Conservation (phyloP, 2,888 invertebrate species). For the Eremobia ochroleuca region DNA sequence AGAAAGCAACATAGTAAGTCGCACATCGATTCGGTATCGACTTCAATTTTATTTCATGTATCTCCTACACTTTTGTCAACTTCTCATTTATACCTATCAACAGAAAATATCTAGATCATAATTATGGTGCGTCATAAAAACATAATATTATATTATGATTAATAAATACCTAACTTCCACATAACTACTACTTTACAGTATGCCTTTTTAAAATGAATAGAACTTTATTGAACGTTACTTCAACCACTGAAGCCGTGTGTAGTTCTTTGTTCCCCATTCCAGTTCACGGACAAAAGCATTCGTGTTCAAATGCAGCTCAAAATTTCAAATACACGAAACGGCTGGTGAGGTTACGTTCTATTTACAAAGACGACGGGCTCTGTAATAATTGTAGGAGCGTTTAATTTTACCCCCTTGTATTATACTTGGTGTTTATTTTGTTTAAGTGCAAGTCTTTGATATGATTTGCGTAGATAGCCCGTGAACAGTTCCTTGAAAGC, state of each 20-base stretch:
- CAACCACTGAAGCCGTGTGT: constrained; percentile 51
- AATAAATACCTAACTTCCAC: too few relatives aligned
- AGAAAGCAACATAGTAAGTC: constrained; percentile 2
- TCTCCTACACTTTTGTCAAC: background rate
- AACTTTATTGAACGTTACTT: constrained; percentile 61
- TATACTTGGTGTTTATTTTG: constrained; percentile 53
- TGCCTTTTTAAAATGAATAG: constrained; percentile 39
- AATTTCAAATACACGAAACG: constrained; percentile 74
- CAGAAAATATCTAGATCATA: background rate
- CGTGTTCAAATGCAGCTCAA: constrained; percentile 77
- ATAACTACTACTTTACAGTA: background rate
- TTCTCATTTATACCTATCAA: background rate
- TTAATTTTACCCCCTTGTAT: constrained; percentile 49
- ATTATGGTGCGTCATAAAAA: background rate
- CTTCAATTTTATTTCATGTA: background rate
- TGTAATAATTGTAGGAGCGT: constrained; percentile 46
- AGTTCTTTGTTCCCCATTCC: constrained; percentile 71
- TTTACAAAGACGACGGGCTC: constrained; percentile 52
- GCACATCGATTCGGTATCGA: background rate
- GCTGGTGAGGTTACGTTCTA: constrained; percentile 74
- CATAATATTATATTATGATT: background rate
- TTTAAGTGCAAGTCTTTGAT: constrained; percentile 50
- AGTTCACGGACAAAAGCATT: constrained; percentile 75
- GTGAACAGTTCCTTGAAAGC: constrained; percentile 55
- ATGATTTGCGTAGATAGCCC: constrained; percentile 65